These are phyloP conservation scores for Conus betulinus DNA, from an alignment of 1,140 invertebrate genomes.

Conservation along the genomic window DNA sequence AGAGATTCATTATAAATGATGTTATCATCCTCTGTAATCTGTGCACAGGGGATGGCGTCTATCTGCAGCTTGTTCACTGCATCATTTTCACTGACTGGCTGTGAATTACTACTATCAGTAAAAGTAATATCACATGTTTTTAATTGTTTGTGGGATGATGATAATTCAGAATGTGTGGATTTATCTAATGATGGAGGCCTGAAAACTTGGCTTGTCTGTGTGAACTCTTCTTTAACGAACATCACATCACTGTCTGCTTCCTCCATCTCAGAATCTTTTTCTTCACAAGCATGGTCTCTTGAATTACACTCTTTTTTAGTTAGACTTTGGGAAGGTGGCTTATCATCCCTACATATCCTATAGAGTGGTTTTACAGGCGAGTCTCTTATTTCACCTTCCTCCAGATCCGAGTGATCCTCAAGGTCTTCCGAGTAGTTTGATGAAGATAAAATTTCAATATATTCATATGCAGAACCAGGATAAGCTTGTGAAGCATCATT, in stretches of 20 bases:
- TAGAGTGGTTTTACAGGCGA: background rate
- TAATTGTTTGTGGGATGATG: background rate
- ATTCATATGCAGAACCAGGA: background rate
- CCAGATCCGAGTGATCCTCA: background rate
- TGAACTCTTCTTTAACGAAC: background rate
- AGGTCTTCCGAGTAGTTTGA: background rate
- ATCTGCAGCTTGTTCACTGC: background rate
- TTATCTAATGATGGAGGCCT: background rate
- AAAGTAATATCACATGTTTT: background rate
- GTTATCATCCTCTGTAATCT: background rate
- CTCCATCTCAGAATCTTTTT: no score
- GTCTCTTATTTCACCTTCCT: conserved; percentile 6
- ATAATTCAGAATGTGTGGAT: background rate
- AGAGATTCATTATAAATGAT: background rate
- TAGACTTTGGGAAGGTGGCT: background rate
- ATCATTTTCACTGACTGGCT: background rate
- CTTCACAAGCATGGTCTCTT: background rate
- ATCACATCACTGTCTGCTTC: background rate
- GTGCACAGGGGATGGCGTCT: background rate
- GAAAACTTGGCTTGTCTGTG: background rate
- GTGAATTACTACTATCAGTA: background rate
- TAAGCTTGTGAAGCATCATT: no score
- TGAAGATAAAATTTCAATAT: background rate
- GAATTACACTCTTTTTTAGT: background rate
- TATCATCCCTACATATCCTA: background rate